Base-by-base conservation (phyloP, 2,888 invertebrate genomes). In the Saturnia pavonia region DNA sequence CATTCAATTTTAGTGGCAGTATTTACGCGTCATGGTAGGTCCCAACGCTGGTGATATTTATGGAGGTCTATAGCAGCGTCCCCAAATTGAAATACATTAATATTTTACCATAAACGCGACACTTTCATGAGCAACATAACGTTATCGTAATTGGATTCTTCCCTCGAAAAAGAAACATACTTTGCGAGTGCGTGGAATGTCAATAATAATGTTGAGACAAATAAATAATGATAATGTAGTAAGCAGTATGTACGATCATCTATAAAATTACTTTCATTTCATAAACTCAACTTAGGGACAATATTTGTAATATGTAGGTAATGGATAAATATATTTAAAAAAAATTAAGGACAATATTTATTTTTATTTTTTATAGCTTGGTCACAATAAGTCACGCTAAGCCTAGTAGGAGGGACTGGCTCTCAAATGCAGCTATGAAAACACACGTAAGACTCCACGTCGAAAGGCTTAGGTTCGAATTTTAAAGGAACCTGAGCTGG, bases 1-100 rank as follows among this genome's bases (percentile, higher is more conserved):
- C 88, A 91, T 92, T 92, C 90, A 92, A 92, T 92, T 91, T 90
- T 85, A 90, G 88, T 84, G 85, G 88, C 87, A 88, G 90, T 92
- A 92, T 92, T 92, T 92, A 92, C 91, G 91, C 87, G 88, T 85
- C 84, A 87, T 87, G 82, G 83, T 84, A 86, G 87, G 86, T 84
- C 85, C 86, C 85, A 82, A 77, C 87, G 86, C 88, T 84, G 85
- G 86, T 84, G 88, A 91, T 93, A 93, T 94, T 94, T 94, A 94
- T 93, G 90, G 90, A 89, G 92, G 93, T 93, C 90, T 91, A 87
- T 88, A 89, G 88, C 88, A 89, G 88, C 88, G 88, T 88, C 85
- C 85, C 91, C 91, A 92, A 94, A 94, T 93, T 94, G 93, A 93
- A 94, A 94, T 92, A 93, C 92, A 94, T 94, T 94, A 92, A 94